These are phyloP conservation scores for Zeugodacus cucurbitae DNA, from an alignment of 1,140 invertebrate species.

Conservation along the genomic window DNA sequence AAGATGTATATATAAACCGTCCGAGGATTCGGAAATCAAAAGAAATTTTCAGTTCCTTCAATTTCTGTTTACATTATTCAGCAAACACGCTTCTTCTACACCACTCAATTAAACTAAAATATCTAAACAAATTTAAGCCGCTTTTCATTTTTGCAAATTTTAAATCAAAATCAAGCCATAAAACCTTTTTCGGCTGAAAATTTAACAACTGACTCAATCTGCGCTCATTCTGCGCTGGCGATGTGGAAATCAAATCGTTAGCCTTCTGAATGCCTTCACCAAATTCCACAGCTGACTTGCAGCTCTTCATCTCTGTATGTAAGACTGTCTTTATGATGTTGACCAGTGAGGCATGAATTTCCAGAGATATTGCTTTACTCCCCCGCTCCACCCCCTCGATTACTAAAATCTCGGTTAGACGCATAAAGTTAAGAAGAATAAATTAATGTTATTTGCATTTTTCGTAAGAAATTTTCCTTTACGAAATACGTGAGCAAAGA, in stretches of 20 bases:
- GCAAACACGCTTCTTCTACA: too few species aligned
- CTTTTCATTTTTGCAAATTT: too few species aligned
- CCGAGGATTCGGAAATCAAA: too few species aligned
- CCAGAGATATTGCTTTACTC: neutral
- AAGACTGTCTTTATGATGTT: neutral
- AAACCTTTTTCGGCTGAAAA: too few species aligned
- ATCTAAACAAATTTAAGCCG: too few species aligned
- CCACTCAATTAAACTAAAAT: too few species aligned
- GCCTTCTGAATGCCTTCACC: neutral
- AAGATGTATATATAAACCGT: too few species aligned
- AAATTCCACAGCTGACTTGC: neutral
- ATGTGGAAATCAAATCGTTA: neutral
- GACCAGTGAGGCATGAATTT: neutral
- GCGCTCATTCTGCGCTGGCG: too few species aligned
- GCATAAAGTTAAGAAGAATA: neutral
- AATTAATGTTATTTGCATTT: slow-evolving; percentile 23
- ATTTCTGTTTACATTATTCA: too few species aligned
- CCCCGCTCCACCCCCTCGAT: neutral
- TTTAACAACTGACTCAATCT: too few species aligned
- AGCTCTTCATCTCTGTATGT: neutral
- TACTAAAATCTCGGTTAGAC: neutral
- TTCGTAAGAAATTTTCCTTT: neutral
- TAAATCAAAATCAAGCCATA: too few species aligned
- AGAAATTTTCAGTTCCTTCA: too few species aligned
- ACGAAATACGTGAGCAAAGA: neutral